Conservation (phyloP, 35 echinoderm and acorn worm genomes). For the Heliocidaris tuberculata region DNA sequence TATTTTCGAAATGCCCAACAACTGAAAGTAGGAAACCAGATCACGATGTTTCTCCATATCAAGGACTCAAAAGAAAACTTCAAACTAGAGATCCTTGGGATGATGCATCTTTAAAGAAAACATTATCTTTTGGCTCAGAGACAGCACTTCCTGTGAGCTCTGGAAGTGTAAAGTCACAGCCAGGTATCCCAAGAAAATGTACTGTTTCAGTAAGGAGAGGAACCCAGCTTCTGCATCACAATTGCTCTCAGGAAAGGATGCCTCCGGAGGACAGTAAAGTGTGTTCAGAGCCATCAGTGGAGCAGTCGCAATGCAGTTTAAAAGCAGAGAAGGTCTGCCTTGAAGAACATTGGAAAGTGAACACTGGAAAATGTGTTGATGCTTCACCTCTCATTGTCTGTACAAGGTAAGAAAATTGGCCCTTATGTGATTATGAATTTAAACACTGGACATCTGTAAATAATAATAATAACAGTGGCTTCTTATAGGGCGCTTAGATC, state of each 20-base stretch:
- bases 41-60: background rate
- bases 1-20: background rate
- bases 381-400: conserved; percentile 69
- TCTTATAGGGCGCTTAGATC: no score
- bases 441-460: no score
- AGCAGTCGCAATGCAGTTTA: background rate
- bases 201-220: background rate
- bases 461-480: no score
- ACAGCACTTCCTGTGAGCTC: background rate
- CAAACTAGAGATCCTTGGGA: background rate
- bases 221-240: background rate
- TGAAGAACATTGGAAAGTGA: conserved; percentile 55
- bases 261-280: background rate
- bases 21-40: background rate
- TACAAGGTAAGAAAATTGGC: background rate
- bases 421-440: no score
- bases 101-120: background rate
- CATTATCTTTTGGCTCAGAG: background rate
- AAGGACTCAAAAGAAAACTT: background rate
- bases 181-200: background rate
- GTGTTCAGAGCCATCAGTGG: background rate
- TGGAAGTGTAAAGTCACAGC: background rate
- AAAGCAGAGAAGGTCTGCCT: background rate
- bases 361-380: conserved; percentile 84
- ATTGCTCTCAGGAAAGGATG: background rate